Conservation (phyloP, 1,140 invertebrate genomes). For the Aphaenogaster floridana region DNA sequence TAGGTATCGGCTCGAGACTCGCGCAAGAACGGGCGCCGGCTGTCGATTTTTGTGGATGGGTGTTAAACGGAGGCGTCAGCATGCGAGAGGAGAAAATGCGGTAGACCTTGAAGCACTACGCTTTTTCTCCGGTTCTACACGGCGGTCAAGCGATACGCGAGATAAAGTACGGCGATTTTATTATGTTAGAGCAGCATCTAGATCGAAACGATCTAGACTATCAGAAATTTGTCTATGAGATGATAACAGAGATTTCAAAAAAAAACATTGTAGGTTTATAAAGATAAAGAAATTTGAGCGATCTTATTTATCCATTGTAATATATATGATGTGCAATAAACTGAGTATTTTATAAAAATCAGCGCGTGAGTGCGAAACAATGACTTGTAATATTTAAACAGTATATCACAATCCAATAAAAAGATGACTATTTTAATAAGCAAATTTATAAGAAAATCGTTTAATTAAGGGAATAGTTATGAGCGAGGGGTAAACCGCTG, state of each 20-base stretch:
- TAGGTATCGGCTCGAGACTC: constrained; percentile 7
- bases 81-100: constrained; percentile 52
- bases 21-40: constrained; percentile 34
- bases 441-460: background rate
- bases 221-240: background rate
- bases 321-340: background rate
- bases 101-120: constrained; percentile 55
- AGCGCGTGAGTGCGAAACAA: background rate
- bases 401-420: background rate
- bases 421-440: background rate
- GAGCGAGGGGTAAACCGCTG: no score
- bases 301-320: background rate
- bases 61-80: constrained; percentile 62
- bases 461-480: background rate
- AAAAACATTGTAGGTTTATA: background rate
- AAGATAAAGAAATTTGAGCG: background rate
- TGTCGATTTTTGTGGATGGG: constrained; percentile 59
- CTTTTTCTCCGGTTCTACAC: constrained; percentile 48
- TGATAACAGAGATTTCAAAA: background rate
- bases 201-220: background rate
- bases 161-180: constrained; percentile 45
- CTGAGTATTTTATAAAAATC: background rate
- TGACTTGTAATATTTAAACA: background rate
- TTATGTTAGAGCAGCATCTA: background rate
- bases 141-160: constrained; percentile 22